Evolutionary conservation across 1,140 invertebrate species (phyloP), one percentile per base, ranked within the genome.

Genomic region (Himalopsyche phryganea): DNA sequence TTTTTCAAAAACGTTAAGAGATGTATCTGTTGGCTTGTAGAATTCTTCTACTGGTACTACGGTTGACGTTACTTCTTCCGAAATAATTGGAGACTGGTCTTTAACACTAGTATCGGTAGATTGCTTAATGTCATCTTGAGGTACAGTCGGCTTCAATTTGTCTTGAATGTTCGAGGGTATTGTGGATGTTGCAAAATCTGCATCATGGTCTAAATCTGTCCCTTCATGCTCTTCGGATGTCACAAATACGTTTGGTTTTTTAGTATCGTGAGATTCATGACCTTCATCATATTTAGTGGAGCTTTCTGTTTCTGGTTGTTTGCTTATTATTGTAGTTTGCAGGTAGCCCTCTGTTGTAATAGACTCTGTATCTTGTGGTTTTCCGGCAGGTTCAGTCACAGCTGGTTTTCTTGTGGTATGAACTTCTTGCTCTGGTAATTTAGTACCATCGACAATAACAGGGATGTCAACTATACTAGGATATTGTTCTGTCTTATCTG

Each of bases 371-470:
- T 3, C 23, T 3, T 28, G 23, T 9, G 23, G 23, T 9, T 3
- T 9, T 9, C 9, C 4, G 3, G 3, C 23, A 9, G 23, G 23
- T 9, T 28, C 23, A 5, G 23, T 28, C 9, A 28, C 23, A 9
- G 4, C 9, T 17, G 42, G 42, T 45, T 45, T 45, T 32, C 17
- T 32, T 33, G 47, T 49, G n/a, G 28, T 32, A 28, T 6, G n/a
- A 9, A 28, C 20, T 49, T 49, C 47, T 2, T 49, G 17, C 47
- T 49, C 33, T 49, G 47, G 47, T 28, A 17, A 20, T 45, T 45
- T 45, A 17, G 4, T 11, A 40, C 11, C 18, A 41, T 52, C 38
- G 11, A 18, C 50, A 42, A 23, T n/a, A 14, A 14, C 48, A 15
- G 44, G 23, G 9, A 28, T 28, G 9, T 5, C 23, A 5, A 5